A percentile compares a stretch with the other conserved stretches of the same genome.
Conservation (phyloP, 1,140 invertebrate genomes). For the Drosophila setifemur region DNA sequence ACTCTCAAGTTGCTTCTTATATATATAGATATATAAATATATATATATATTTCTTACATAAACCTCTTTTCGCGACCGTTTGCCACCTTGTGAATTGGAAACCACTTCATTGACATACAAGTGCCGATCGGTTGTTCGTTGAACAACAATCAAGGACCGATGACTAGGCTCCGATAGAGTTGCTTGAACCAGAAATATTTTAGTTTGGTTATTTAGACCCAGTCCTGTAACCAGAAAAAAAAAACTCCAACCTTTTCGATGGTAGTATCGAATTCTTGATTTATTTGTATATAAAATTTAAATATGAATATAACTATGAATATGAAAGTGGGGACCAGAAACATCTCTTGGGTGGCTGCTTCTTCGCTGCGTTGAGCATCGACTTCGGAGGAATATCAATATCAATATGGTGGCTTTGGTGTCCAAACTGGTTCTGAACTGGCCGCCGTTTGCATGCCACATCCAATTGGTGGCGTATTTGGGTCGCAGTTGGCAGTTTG, state of each 20-base stretch:
- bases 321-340: too few relatives aligned
- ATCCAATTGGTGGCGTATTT: constrained; percentile 15
- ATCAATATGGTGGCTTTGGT: background rate
- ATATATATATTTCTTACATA: background rate
- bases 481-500: background rate
- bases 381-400: background rate
- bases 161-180: background rate
- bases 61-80: background rate
- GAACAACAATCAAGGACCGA: too few relatives aligned
- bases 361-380: background rate
- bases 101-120: constrained; percentile 15
- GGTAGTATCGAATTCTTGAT: too few relatives aligned
- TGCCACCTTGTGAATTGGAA: background rate
- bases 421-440: constrained; percentile 52
- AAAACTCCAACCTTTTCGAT: too few relatives aligned
- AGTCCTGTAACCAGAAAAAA: too few relatives aligned
- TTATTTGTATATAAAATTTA: too few relatives aligned
- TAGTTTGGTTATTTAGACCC: too few relatives aligned
- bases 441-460: constrained; percentile 50
- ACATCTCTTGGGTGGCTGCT: background rate
- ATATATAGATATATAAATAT: too few relatives aligned
- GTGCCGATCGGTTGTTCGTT: constrained; percentile 2
- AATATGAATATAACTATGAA: too few relatives aligned
- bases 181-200: too few relatives aligned
- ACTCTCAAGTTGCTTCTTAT: too few relatives aligned